Base-by-base conservation (phyloP, 2,797 vertebrate species). In the Macroramphosus scolopax region DNA sequence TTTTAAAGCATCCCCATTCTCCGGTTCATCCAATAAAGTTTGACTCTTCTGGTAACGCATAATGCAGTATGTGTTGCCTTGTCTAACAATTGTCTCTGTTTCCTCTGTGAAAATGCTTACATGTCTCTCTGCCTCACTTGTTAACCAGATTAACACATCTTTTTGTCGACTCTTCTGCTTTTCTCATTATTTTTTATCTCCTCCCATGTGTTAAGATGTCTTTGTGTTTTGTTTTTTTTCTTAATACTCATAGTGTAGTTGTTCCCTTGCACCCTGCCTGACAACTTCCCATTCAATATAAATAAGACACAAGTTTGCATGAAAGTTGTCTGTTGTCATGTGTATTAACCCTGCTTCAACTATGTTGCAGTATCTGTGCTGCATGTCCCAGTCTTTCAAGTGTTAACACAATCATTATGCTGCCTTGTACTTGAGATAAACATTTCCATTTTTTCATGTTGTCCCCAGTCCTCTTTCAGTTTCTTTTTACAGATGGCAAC, bases 401-500 rank as follows among this genome's bases (percentile, higher is more conserved):
- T 62, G 47, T 63, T 69, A 75, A 63, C 58, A 31, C 41, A 75
- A 68, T 48, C 5, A 25, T 42, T 39, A 63, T 64, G 37, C 63
- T 34, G 32, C 38, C 32, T 16, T 37, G 17, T 61, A 44, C 62
- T 39, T 9, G 13, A 41, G 17, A 43, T 22, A 36, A 9, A 4
- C 41, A 31, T 63, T 47, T 67, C 45, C 41, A 51, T 78, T 56
- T 49, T 28, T 51, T 32, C 45, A 40, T 68, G 62, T 38, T 53
- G 32, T 64, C 26, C 58, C 56, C 63, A 20, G 2, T 61, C 57
- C 49, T 63, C 31, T 41, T 51, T 64, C 58, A 54, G 63, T 71
- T 77, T 67, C 37, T 68, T 80, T 80, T 82, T 69, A 72, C 86
- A 88, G 87, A 85, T 83, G 61, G 67, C 78, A 80, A 66, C 80